Conservation (phyloP, 2,113 vertebrate genomes). For the Pogona vitticeps region DNA sequence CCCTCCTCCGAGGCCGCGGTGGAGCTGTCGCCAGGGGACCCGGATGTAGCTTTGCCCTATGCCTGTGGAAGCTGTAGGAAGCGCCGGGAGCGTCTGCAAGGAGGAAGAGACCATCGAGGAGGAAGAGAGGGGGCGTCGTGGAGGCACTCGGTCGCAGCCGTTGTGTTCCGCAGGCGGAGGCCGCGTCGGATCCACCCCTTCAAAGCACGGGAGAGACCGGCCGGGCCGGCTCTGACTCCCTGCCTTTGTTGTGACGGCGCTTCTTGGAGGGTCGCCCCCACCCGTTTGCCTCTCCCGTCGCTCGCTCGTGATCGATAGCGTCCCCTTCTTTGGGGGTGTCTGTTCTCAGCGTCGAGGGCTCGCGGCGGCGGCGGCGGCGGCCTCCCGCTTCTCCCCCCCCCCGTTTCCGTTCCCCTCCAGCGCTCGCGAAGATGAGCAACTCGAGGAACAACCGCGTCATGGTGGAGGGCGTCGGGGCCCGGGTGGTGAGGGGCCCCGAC, state of each 20-base stretch:
- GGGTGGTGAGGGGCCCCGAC: slow-evolving; percentile 94
- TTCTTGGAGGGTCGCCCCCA: slow-evolving; percentile 5
- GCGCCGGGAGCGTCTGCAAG: background rate
- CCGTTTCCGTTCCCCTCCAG: slow-evolving; percentile 44
- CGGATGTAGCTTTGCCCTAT: slow-evolving; percentile 51
- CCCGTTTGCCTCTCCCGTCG: background rate
- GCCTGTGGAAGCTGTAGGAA: background rate
- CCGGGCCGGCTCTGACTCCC: slow-evolving; percentile 19
- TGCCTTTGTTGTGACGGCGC: slow-evolving; percentile 52
- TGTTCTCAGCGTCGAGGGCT: slow-evolving; percentile 24
- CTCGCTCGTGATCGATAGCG: no score
- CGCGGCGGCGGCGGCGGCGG: slow-evolving; percentile 42
- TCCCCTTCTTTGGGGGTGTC: no score
- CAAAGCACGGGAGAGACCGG: background rate
- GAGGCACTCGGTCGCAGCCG: no score
- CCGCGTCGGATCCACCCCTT: background rate
- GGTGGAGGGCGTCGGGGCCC: slow-evolving; percentile 97
- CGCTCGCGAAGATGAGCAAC: slow-evolving; percentile 84
- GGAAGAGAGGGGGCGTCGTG: no score
- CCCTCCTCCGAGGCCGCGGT: background rate
- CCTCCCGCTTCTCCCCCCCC: background rate
- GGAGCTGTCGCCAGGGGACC: slow-evolving; percentile 37
- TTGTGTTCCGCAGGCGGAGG: slow-evolving; percentile 20
- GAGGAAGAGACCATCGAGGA: background rate
- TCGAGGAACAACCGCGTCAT: slow-evolving; percentile 96